phyloP scores from a whole-genome alignment of 2,888 invertebrate species.

The Chalcosyrphus nemorum region DNA sequence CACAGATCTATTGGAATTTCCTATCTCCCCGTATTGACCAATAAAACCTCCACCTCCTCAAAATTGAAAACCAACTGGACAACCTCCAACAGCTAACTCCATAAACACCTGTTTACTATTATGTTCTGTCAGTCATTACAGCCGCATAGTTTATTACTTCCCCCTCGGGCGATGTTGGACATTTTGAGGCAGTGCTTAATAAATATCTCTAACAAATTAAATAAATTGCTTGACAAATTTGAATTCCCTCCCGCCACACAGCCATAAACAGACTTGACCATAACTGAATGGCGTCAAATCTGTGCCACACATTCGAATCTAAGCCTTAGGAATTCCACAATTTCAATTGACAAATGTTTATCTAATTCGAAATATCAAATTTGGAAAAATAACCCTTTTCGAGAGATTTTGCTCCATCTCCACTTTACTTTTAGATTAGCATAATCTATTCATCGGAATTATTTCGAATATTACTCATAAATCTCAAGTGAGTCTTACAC shows the following conservation, averaged over 20 bases:
- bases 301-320: conserved; percentile 17
- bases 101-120: conserved; percentile 8
- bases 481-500: conserved; percentile 30
- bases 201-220: conserved; percentile 54
- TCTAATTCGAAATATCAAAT: conserved; percentile 49
- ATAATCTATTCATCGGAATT: conserved; percentile 67
- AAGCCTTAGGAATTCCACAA: conserved; percentile 2
- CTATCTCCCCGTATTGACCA: too few species aligned
- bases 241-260: conserved; percentile 30
- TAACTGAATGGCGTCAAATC: conserved; percentile 13
- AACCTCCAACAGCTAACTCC: background rate
- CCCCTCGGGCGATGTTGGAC: conserved; percentile 20
- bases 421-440: conserved; percentile 56
- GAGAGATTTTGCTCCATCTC: background rate
- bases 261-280: too few species aligned
- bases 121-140: conserved; percentile 23
- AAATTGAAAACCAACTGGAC: too few species aligned
- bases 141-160: conserved; percentile 18
- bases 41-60: too few species aligned
- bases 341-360: conserved; percentile 55
- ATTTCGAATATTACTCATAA: conserved; percentile 69
- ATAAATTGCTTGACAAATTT: conserved; percentile 67
- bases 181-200: conserved; percentile 37
- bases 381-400: conserved; percentile 40
- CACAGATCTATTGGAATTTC: too few species aligned